Evolutionary conservation across 1,140 invertebrate species (phyloP), one percentile per base, ranked within the genome.

Genomic region (Sinonovacula constricta): DNA sequence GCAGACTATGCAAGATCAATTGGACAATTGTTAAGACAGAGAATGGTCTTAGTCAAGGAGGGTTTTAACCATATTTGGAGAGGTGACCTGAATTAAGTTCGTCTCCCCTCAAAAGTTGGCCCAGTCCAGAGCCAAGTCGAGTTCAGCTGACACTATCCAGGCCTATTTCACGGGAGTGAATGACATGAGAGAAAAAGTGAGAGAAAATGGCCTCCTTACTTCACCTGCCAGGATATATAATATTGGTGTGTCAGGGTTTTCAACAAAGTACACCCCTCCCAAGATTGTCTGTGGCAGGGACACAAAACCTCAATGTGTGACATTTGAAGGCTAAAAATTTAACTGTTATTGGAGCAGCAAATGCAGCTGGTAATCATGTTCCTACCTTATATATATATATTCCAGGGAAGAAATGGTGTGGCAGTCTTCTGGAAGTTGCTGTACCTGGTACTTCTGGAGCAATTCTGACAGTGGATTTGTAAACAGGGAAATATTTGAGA

Each of bases 381-480:
- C 87, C 86, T 34, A 83, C 86, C n/a, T 68, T 79, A 33, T 83
- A 85, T 63, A 62, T 86, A 18, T 87, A n/a, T n/a, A n/a, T 87
- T 56, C 81, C 83, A n/a, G 75, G 85, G 30, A 77, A 77, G 28
- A 60, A 71, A 12, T 80, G 67, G 71, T 79, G 69, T 59, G 62
- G 51, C 24, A 71, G 90, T 77, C 91, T 92, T 74, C 62, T 92
- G 5, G 85, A 84, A 59, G 88, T 89, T 83, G 90, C 88, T 22
- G 90, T 90, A 65, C 53, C 84, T 24, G 91, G 90, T 45, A 74
- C 80, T 65, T 57, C 87, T 34, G 91, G 89, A 65, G 81, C 82
- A 45, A 89, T 90, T 12, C 85, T 86, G 80, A 80, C 39, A 70
- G 89, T 67, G 81, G 92, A 92, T 12, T 92, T 91, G 91, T 92